Evolutionary conservation across 2,113 vertebrate species (phyloP).

Genomic region (Phaethon lepturus): DNA sequence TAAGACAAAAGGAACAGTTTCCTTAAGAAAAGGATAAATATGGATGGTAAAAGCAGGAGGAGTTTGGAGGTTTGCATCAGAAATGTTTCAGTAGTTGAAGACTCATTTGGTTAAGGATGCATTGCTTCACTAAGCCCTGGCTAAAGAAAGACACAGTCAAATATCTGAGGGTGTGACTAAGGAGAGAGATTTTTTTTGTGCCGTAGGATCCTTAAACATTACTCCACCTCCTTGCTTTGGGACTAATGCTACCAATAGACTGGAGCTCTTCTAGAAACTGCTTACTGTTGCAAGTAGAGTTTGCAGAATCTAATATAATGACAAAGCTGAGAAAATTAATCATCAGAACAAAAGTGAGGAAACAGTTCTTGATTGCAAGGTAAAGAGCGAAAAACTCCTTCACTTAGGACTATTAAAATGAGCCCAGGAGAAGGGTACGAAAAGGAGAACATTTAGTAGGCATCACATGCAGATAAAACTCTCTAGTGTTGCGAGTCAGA

Average conservation of each 20-base stretch:
- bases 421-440: not conserved
- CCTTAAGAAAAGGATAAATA: not conserved
- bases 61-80: not conserved
- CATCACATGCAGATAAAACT: not conserved
- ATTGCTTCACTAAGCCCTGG: not conserved
- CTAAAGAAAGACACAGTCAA: not conserved
- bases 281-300: not conserved
- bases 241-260: not conserved
- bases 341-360: not conserved
- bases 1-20: not conserved
- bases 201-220: not conserved
- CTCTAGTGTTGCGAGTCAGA: not conserved
- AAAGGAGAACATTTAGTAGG: not conserved
- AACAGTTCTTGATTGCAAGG: not conserved
- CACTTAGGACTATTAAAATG: not conserved
- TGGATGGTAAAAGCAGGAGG: not conserved
- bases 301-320: not conserved
- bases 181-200: not conserved
- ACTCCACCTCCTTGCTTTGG: not conserved
- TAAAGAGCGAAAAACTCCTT: not conserved
- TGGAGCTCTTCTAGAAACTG: not conserved
- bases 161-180: not conserved
- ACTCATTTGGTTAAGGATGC: not conserved
- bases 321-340: not conserved
- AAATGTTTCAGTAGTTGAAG: not conserved